phyloP scores from a whole-genome alignment of 2,888 invertebrate species.

The Tenthredo mesomela region DNA sequence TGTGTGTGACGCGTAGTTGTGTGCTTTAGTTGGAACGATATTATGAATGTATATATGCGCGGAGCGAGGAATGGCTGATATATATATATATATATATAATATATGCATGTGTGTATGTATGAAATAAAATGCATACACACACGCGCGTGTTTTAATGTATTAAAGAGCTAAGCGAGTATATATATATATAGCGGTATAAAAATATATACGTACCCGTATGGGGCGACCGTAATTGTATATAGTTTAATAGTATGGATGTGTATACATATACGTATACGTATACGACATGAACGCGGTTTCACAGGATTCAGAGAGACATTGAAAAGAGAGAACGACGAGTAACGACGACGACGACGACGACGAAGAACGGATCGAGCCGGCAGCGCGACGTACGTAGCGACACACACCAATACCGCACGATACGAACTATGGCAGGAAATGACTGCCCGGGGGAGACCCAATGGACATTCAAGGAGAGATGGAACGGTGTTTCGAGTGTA shows the following conservation, averaged over 20 bases:
- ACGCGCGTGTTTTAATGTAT: neutral
- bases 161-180: neutral
- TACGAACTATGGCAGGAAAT: constrained; percentile 41
- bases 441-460: constrained; percentile 40
- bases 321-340: neutral
- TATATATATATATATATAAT: neutral
- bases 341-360: neutral
- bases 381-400: neutral
- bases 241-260: neutral
- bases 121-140: neutral
- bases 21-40: neutral
- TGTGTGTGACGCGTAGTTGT: neutral
- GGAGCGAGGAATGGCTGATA: neutral
- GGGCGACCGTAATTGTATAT: neutral
- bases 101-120: no score
- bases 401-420: constrained; percentile 26
- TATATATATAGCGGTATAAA: neutral
- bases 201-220: neutral
- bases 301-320: neutral
- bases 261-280: neutral
- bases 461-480: constrained; percentile 51
- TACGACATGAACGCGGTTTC: neutral
- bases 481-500: constrained; percentile 22
- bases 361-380: neutral
- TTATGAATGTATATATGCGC: neutral